Conservation (phyloP, 2,113 vertebrate species). For the Dromaius novaehollandiae region DNA sequence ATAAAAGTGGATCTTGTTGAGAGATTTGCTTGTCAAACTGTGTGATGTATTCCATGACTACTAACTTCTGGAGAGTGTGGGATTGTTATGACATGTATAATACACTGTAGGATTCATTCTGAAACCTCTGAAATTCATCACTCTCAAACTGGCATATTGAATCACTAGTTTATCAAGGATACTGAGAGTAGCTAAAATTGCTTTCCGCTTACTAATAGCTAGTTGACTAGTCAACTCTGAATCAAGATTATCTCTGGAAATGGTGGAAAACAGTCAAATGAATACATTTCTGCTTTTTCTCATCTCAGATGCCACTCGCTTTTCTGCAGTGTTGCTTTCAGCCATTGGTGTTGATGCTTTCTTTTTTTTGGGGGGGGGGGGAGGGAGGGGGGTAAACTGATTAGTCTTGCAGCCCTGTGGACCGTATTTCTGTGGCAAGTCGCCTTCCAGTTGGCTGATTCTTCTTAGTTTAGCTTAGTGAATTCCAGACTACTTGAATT, state of each 20-base stretch:
- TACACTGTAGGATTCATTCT: constrained; percentile 63
- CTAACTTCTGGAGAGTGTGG: constrained; percentile 72
- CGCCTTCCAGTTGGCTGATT: background rate
- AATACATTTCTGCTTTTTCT: background rate
- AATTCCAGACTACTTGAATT: background rate
- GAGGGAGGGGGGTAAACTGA: background rate
- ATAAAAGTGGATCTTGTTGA: constrained; percentile 69
- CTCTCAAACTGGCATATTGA: constrained; percentile 46
- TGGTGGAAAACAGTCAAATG: background rate
- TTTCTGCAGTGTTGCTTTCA: background rate
- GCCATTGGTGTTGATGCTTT: background rate
- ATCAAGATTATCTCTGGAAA: constrained; percentile 8
- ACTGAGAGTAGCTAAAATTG: constrained; percentile 46
- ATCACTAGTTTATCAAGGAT: constrained; percentile 38
- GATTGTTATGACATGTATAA: constrained; percentile 75
- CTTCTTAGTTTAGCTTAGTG: background rate
- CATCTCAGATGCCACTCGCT: background rate
- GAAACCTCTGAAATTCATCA: constrained; percentile 67
- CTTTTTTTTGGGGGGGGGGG: no score
- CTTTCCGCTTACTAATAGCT: constrained; percentile 38
- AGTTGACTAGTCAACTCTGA: constrained; percentile 36
- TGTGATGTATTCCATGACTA: constrained; percentile 70
- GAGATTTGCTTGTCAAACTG: constrained; percentile 71
- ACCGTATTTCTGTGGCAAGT: background rate
- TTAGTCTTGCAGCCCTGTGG: background rate